Evolutionary conservation across 2,888 invertebrate species (phyloP).

Genomic region (Stenolophus ochropezus): DNA sequence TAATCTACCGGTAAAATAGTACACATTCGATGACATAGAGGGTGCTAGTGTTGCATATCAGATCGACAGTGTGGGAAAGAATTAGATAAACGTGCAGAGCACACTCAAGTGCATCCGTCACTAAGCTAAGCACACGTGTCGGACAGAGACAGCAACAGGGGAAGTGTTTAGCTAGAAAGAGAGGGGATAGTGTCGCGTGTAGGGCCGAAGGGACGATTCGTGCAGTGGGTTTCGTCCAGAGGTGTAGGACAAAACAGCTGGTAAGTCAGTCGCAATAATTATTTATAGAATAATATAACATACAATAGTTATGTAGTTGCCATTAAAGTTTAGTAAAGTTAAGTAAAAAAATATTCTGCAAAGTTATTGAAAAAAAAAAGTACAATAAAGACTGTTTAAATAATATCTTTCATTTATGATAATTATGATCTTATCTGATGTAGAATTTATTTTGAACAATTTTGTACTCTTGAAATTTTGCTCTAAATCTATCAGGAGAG

Average conservation of each 20-base stretch:
- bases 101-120: slow-evolving; percentile 63
- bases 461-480: no score
- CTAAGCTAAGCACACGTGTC: slow-evolving; percentile 53
- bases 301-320: no score
- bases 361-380: no score
- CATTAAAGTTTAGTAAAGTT: no score
- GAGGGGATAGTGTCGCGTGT: slow-evolving; percentile 73
- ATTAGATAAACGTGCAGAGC: slow-evolving; percentile 42
- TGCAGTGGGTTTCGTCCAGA: not conserved
- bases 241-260: not conserved
- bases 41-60: slow-evolving; percentile 16
- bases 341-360: no score
- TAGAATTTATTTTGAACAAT: no score
- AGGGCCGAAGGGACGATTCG: slow-evolving; percentile 57
- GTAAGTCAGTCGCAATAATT: no score
- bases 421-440: no score
- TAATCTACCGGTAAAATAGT: not conserved
- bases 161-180: slow-evolving; percentile 74
- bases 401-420: no score
- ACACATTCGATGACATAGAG: not conserved
- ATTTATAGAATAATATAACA: no score
- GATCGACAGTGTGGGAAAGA: slow-evolving; percentile 30
- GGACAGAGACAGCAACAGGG: slow-evolving; percentile 74
- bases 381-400: no score
- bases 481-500: no score